Base-by-base conservation (phyloP, 2,888 invertebrate genomes). In the Nemotelus nigrinus region DNA sequence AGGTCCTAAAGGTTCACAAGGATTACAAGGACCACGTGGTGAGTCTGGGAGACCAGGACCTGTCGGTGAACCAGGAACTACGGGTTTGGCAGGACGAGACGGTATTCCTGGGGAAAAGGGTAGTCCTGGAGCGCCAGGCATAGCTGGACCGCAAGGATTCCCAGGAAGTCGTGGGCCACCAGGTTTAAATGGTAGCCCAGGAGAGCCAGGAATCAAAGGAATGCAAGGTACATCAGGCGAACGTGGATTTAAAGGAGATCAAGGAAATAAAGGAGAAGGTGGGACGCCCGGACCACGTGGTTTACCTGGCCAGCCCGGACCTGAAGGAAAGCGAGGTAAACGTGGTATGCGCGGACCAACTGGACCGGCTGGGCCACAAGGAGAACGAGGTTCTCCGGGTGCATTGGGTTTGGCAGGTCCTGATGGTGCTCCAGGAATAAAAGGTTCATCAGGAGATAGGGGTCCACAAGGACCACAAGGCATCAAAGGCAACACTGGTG, bases 81-180 rank as follows among this genome's bases (percentile, higher is more conserved):
- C 91, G 41, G 95, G 96, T 1, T 88, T 90, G 10, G 88, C 93
- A n/a, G 96, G 95, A 8, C 92, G 92, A 85, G 95, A 95, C 84
- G 96, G 96, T 2, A 86, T 88, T n/a, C 89, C 91, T 0, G 95
- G 95, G 55, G 95, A 95, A 82, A 95, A 95, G 83, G 96, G 96
- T 45, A 90, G 90, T 55, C 88, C 90, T 63, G 96, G 96, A 25
- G 89, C 92, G 77, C 86, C 89, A 8, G 95, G 95, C n/a, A 85
- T 90, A 1, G 87, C 91, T 3, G 95, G 95, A 0, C 90, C 92
- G 2, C 94, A 94, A 83, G 96, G 96, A 3, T 95, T 95, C 84
- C 94, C 94, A 0, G 96, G 96, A 41, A 90, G 93, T 2, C 89
- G 94, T 82, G 96, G 96, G 8, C 90, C 91, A 2, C 93, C 94